Conservation (phyloP, 2,113 vertebrate genomes). For the Morone saxatilis region DNA sequence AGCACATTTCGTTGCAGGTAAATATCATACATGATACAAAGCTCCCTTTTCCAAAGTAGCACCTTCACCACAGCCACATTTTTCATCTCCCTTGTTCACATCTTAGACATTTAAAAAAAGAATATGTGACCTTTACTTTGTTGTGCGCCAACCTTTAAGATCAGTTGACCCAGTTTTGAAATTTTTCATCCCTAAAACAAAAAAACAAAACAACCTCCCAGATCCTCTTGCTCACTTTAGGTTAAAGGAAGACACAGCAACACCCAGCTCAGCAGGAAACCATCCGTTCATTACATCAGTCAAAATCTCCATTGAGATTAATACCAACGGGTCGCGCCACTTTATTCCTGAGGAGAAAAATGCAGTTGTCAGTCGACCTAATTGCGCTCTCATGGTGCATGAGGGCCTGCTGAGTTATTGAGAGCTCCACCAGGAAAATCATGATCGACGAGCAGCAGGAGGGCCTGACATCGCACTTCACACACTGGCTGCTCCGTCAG, state of each 20-base stretch:
- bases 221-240: conserved; percentile 22
- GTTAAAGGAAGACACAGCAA: conserved; percentile 20
- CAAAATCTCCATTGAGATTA: conserved; percentile 69
- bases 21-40: neutral
- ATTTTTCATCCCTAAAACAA: conserved; percentile 7
- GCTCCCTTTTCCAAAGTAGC: conserved; percentile 1
- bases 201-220: neutral
- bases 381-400: conserved; percentile 77
- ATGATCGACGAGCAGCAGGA: conserved; percentile 75
- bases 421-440: conserved; percentile 67
- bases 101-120: conserved; percentile 21
- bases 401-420: conserved; percentile 77
- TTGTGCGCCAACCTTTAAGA: conserved; percentile 35
- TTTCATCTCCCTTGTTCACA: conserved; percentile 15
- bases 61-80: conserved; percentile 3
- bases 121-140: conserved; percentile 59
- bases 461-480: conserved; percentile 54
- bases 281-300: conserved; percentile 62
- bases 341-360: conserved; percentile 74
- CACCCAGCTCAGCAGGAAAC: conserved; percentile 48
- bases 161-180: conserved; percentile 43
- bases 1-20: neutral
- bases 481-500: conserved; percentile 29
- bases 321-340: conserved; percentile 58
- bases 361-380: conserved; percentile 74